A percentile compares a stretch with the other conserved stretches of the same genome.
Evolutionary conservation across 1,140 invertebrate species (phyloP).

Genomic region (Hylaeus volcanicus): DNA sequence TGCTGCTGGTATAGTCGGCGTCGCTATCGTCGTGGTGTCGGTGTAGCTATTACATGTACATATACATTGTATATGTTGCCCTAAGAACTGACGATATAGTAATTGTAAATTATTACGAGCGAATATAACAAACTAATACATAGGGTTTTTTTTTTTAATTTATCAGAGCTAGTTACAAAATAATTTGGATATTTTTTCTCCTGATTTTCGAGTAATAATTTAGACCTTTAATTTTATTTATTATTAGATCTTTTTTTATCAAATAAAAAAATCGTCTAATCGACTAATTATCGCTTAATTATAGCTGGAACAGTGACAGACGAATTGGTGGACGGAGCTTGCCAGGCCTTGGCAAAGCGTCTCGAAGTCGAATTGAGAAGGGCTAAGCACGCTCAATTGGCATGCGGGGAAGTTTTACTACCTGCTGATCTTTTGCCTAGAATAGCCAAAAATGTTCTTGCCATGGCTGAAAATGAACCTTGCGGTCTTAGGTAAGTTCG

Average conservation of each 20-base stretch:
- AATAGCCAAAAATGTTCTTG: conserved; percentile 88
- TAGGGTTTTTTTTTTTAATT: too few species aligned
- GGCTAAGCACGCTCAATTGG: conserved; percentile 88
- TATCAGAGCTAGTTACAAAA: too few species aligned
- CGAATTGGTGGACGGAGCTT: conserved; percentile 75
- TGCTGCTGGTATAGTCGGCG: background rate
- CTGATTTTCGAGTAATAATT: too few species aligned
- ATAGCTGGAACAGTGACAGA: conserved; percentile 73
- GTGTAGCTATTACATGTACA: too few species aligned
- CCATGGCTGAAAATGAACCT: conserved; percentile 91
- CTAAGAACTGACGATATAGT: too few species aligned
- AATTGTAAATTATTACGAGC: too few species aligned
- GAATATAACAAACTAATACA: too few species aligned
- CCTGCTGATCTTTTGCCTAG: conserved; percentile 88
- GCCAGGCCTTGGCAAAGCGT: conserved; percentile 83
- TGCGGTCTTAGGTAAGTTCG: conserved; percentile 85
- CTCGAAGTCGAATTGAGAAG: conserved; percentile 88
- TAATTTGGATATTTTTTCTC: background rate
- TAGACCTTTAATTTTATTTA: too few species aligned
- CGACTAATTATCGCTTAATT: conserved; percentile 36
- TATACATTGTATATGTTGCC: too few species aligned
- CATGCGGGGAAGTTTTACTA: conserved; percentile 89
- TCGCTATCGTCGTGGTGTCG: too few species aligned
- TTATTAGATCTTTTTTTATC: too few species aligned
- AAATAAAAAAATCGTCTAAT: background rate